Percentiles rank a stretch among this genome's conserved stretches.
These are phyloP conservation scores for Pterocles orientalis DNA, from an alignment of 2,113 vertebrate species.

Conservation along the genomic window DNA sequence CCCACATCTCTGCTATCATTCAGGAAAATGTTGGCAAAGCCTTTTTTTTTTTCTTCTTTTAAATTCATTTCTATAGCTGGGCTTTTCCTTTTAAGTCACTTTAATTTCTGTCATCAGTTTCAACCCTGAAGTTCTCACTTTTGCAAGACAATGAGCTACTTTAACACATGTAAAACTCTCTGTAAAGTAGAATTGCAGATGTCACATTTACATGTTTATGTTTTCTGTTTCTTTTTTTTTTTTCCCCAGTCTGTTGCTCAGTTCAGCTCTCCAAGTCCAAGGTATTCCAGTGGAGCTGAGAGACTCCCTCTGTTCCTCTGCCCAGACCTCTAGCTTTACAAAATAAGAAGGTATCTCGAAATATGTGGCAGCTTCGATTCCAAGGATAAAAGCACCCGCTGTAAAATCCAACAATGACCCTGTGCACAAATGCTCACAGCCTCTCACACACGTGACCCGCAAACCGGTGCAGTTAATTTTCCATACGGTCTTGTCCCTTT, in stretches of 20 bases:
- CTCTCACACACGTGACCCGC: background rate
- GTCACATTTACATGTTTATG: constrained; percentile 56
- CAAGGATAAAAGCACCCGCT: constrained; percentile 20
- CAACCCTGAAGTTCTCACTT: constrained; percentile 31
- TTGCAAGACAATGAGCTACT: constrained; percentile 28
- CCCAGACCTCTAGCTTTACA: constrained; percentile 4
- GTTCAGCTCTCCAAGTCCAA: constrained; percentile 1
- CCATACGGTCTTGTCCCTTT: background rate
- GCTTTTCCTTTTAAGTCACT: constrained; percentile 25
- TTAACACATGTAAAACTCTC: constrained; percentile 24
- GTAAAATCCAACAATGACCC: constrained; percentile 36
- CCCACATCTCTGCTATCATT: constrained; percentile 64
- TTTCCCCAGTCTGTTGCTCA: background rate
- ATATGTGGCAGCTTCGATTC: background rate
- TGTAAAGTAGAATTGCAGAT: background rate
- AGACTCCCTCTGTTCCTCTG: background rate
- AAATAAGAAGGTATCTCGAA: constrained; percentile 29
- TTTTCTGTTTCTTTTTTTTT: background rate
- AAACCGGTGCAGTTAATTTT: constrained; percentile 47
- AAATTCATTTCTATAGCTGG: constrained; percentile 8
- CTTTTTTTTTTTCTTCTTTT: background rate
- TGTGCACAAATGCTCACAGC: background rate
- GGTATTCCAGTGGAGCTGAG: background rate
- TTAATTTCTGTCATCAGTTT: constrained; percentile 46
- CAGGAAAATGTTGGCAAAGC: constrained; percentile 57